Base-by-base conservation (phyloP, 2,113 vertebrate genomes). In the Xenopus borealis region DNA sequence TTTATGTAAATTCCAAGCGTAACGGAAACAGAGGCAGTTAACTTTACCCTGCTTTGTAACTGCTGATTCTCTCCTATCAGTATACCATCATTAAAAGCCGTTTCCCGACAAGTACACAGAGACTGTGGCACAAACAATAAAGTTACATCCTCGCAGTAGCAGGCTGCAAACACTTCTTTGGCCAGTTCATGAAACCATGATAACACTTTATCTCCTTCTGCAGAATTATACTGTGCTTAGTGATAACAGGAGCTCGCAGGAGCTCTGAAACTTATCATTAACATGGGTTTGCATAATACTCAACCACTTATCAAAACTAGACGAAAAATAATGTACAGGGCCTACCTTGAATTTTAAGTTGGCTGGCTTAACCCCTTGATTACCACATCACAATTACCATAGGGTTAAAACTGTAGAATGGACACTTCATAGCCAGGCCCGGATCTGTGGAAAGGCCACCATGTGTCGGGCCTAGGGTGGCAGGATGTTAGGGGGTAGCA, bases 241-340 rank as follows among this genome's bases (percentile, higher is more conserved):
- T 78, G 90, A 91, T 92, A 92, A 86, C 86, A 80, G 85, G 81
- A 85, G 84, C 79, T 84, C 83, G 78, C 80, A 87, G 84, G 82
- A 83, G 85, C 83, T 88, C 45, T 0, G 76, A 85, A 87, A 88
- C 85, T 92, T 91, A 86, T 89, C 90, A 87, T 89, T 88, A 80
- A 83, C 77, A 89, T 91, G 89, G 64, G 74, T 90, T 90, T 90
- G 89, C 85, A 83, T 40, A 88, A 87, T 86, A 84, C 86, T 83
- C 80, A 83, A 91, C 86, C 80, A 88, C 84, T 92, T 92, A 93
- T 93, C 91, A 90, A 86, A 89, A 88, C 86, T 87, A 86, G 84
- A 33, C 9, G 80, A 85, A 87, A 81, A 91, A 88, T 80, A 91
- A 89, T 86, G 91, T 87, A 91, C 91, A 91, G 87, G 88, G 82